Conservation (phyloP, 1,140 invertebrate genomes). For the Hycleus phaleratus region DNA sequence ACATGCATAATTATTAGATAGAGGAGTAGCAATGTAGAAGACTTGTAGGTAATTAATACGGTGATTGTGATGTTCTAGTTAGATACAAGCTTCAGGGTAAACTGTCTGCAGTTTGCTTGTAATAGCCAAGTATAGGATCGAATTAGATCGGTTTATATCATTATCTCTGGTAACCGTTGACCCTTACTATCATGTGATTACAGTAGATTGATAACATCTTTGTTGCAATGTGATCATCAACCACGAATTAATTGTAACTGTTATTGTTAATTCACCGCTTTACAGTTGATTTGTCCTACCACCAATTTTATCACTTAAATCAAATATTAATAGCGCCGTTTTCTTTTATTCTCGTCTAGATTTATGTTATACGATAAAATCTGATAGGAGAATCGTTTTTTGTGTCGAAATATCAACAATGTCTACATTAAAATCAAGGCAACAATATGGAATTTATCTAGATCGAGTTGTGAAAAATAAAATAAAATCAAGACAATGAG, state of each 20-base stretch:
- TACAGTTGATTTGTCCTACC: too few species aligned
- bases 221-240: constrained; percentile 23
- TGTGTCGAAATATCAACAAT: too few species aligned
- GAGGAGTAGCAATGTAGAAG: background rate
- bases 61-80: constrained; percentile 13
- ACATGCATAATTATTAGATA: too few species aligned
- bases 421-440: too few species aligned
- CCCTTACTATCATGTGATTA: constrained; percentile 22
- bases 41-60: constrained; percentile 17
- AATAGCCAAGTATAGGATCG: constrained; percentile 11
- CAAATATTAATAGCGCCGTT: too few species aligned
- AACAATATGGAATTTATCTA: background rate
- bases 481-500: too few species aligned
- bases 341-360: too few species aligned
- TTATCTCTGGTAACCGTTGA: constrained; percentile 20
- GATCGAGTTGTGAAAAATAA: too few species aligned
- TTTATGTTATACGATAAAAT: too few species aligned
- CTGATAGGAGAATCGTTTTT: too few species aligned
- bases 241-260: constrained; percentile 21
- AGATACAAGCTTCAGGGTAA: constrained; percentile 5
- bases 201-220: constrained; percentile 25
- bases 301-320: too few species aligned
- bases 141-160: constrained; percentile 27
- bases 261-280: constrained; percentile 12
- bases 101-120: constrained; percentile 10